Evolutionary conservation across 2,113 vertebrate genomes (phyloP), one percentile per base, ranked within the genome.

Genomic region (Nipponia nippon): DNA sequence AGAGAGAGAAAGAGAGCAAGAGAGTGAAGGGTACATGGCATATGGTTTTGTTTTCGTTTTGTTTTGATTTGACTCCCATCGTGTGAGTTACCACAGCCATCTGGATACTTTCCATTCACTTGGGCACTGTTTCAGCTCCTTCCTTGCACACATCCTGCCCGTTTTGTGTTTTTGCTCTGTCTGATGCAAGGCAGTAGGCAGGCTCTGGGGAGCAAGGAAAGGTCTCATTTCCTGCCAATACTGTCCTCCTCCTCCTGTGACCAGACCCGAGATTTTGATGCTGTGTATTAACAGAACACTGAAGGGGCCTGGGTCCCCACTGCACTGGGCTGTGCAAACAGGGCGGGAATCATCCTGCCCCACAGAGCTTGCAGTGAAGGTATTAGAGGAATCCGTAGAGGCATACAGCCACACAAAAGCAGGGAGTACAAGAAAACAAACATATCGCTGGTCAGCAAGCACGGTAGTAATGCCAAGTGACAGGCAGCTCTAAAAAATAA

Each of bases 31-130:
- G 85, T 93, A 90, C 67, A 6, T 63, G 82, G 89, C 95, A 97
- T 97, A 96, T 97, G 96, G 90, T 95, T 97, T 87, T 97, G 89
- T 97, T 97, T 97, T 96, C 96, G 23, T 95, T 95, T 97, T 96
- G 96, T 93, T 97, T 97, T 93, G 87, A 73, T 95, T 96, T 97
- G 87, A 97, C 87, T 97, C 93, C 75, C 73, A 75, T 96, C 50
- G 21, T 94, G 89, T 91, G 76, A 96, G 94, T 88, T 96, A 88
- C 91, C 94, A 77, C 75, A 95, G 93, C 95, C 97, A 97, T 95
- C 97, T 97, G 95, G 95, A 96, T 93, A 53, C 91, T 88, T 97
- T 70, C 93, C 91, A 85, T 95, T 93, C 58, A 66, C 81, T 96
- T 83, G 91, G 96, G 93, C 96, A 80, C 89, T 80, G 71, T 86